Conservation (phyloP, 2,797 vertebrate genomes). For the Gorsachius magnificus region DNA sequence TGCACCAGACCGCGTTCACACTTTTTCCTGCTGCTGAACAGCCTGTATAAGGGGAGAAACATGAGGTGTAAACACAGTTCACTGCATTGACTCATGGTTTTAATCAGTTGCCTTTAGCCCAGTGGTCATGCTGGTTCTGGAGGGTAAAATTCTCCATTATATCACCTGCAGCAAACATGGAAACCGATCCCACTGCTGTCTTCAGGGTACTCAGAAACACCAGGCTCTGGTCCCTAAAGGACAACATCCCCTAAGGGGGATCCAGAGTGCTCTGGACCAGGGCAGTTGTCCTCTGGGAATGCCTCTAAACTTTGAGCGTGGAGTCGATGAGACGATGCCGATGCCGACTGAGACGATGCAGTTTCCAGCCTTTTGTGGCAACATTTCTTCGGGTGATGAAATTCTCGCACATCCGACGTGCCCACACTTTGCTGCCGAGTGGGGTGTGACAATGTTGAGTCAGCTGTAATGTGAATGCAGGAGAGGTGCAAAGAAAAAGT, state of each 20-base stretch:
- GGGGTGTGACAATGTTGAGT: fast-evolving
- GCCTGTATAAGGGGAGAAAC: neutral
- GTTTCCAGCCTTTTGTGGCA: neutral
- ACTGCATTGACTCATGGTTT: neutral
- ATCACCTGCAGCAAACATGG: neutral
- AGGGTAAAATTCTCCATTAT: neutral
- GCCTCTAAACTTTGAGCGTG: neutral
- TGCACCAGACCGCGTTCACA: neutral
- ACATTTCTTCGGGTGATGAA: neutral
- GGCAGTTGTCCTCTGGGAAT: neutral
- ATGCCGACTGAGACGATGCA: neutral
- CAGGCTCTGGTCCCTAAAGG: neutral
- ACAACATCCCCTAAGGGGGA: no score
- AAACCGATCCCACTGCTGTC: neutral
- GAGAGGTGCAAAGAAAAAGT: neutral
- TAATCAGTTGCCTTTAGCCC: neutral
- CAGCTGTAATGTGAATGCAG: no score
- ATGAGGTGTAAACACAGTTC: neutral
- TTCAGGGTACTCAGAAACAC: neutral
- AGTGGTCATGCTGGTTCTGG: neutral
- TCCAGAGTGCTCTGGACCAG: neutral
- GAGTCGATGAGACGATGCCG: neutral
- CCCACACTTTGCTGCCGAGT: neutral
- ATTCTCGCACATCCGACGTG: fast-evolving
- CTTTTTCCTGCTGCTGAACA: neutral